Evolutionary conservation across 2,888 invertebrate genomes (phyloP).

Genomic region (Meiosimyza platycephala): DNA sequence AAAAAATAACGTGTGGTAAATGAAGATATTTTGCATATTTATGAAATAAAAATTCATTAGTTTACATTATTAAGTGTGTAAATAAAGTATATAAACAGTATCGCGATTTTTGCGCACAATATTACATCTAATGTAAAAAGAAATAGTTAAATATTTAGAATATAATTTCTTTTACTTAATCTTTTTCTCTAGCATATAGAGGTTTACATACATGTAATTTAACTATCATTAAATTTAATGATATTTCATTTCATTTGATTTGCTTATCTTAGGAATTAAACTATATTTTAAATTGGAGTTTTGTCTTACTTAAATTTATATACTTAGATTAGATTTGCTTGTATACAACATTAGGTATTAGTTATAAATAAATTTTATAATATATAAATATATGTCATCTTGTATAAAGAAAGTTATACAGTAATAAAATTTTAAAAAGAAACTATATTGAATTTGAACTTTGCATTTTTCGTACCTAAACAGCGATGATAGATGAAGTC

Average conservation of each 20-base stretch:
- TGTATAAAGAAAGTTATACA: conserved; percentile 22
- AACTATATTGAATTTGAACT: conserved; percentile 44
- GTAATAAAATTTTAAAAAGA: conserved; percentile 22
- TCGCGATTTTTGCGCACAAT: conserved; percentile 3
- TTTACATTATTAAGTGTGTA: not conserved
- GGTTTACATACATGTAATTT: not conserved
- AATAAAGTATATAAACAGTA: not conserved
- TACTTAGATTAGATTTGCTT: conserved; percentile 30
- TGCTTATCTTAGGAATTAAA: conserved; percentile 23
- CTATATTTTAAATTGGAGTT: conserved; percentile 33
- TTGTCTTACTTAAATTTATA: conserved; percentile 23
- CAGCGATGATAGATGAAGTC: conserved; percentile 6
- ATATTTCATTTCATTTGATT: conserved; percentile 21
- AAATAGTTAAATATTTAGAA: conserved; percentile 40
- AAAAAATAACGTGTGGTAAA: not conserved
- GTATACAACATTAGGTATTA: conserved; percentile 21
- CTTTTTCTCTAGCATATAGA: not conserved
- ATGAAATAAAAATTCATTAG: not conserved
- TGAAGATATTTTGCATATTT: conserved; percentile 3
- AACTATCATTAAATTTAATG: not conserved
- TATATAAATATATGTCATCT: conserved; percentile 18
- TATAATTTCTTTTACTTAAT: conserved; percentile 33
- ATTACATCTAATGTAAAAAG: conserved; percentile 29
- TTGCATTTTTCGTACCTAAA: conserved; percentile 34
- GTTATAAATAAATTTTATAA: conserved; percentile 12